Base-by-base conservation (phyloP, 2,888 invertebrate species). In the Stegana nigrithorax region DNA sequence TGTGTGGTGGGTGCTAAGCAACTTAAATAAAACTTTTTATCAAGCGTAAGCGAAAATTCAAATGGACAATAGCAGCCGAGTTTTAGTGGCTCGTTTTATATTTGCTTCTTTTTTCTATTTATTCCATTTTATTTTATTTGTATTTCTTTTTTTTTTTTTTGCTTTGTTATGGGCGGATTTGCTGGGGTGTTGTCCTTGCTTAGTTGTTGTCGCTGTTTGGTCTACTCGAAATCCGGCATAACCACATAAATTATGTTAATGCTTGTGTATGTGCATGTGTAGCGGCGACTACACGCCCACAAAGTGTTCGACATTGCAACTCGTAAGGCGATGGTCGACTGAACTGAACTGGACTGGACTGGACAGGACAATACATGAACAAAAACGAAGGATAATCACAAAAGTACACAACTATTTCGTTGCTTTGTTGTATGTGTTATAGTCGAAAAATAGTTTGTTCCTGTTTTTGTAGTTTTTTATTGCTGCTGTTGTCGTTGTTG, bases 241-340 rank as follows among this genome's bases (percentile, higher is more conserved):
- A 84, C 83, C 83, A 82, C 83, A 82, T 82, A 82, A 82, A 82
- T 84, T 82, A 82, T 82, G 84, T 82, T 82, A 82, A 82, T 84
- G 77, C 81, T 72, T 70, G 70, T 70, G 73, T 39, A 70, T 71
- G 72, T 81, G 78, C 4, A 14, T 36, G 10, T 51, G 26, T 32
- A 36, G 17, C 14, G 26, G 7, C n/a, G n/a, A 8, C 12, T 65
- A 73, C 78, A 82, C 82, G 82, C 82, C 84, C 84, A 78, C 78
- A 69, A 75, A 71, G 72, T 73, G 69, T 67, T 61, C 56, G 27
- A 42, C 39, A 53, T 21, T 23, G 26, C 14, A 36, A 44, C n/a
- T 14, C 17, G 39, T 39, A 17, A n/a, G n/a, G n/a, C n/a, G n/a
- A n/a, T n/a, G n/a, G n/a, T n/a, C n/a, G n/a, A n/a, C n/a, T n/a